Base-by-base conservation (phyloP, 2,113 vertebrate species). In the Eptatretus burgeri region DNA sequence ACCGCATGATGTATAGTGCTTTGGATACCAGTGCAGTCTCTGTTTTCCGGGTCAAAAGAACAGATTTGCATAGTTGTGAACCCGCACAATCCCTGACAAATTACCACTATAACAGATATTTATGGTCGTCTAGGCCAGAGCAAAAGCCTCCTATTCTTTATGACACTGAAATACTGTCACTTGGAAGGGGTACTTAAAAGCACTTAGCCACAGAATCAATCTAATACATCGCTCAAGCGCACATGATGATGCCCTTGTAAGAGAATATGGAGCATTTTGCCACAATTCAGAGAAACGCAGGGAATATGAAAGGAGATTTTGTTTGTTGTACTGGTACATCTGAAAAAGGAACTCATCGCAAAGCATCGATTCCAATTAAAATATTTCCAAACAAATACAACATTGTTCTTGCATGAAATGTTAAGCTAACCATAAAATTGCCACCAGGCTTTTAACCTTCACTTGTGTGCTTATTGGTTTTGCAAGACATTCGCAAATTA, bases 1-100 rank as follows among this genome's bases (percentile, higher is more conserved):
- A 60, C 56, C 56, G 11, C n/a, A 20, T 60, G 56, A 60, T 60
- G 56, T 60, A 60, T 60, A 60, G 56, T 20, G 20, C n/a, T 20
- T 20, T 20, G 56, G 20, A 60, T 60, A 60, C 56, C 56, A 60
- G 56, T 60, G n/a, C 56, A 60, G 56, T n/a, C 56, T 17, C 56
- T 17, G 20, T n/a, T 20, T 20, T n/a, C 20, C 20, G 56, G 52
- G 56, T 60, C 56, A 60, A 60, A 60, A 60, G 56, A 60, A 60
- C 56, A 60, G 56, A 60, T 60, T 60, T 60, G 56, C 56, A 60
- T 60, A 60, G n/a, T 60, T 60, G 56, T 60, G 56, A n/a, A 60
- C n/a, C 27, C 20, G 20, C 56, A 60, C 56, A 60, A 20, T 17
- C 56, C 56, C 56, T 60, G 56, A 60, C 56, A 60, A 60, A 60